Evolutionary conservation across 2,113 vertebrate genomes (phyloP).

Genomic region (Syrrhaptes paradoxus): DNA sequence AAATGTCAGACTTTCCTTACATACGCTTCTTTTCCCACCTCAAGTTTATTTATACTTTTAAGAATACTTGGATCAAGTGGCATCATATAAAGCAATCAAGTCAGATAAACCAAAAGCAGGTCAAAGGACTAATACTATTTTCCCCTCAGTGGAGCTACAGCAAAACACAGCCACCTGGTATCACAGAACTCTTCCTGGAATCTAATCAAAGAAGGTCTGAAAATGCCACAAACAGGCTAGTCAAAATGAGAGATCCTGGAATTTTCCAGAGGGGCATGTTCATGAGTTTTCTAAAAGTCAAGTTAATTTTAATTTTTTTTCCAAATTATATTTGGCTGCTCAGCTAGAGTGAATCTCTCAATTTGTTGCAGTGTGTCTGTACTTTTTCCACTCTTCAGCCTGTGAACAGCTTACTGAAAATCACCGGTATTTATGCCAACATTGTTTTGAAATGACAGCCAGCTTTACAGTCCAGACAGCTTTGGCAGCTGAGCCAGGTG

Average conservation of each 20-base stretch:
- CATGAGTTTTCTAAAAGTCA: neutral
- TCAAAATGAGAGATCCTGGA: neutral
- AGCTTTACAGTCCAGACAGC: neutral
- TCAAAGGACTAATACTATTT: neutral
- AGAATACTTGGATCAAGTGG: neutral
- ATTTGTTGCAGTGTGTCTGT: neutral
- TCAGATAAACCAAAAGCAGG: neutral
- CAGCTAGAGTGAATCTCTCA: neutral
- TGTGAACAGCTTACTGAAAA: neutral
- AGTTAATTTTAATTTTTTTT: neutral
- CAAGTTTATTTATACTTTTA: neutral
- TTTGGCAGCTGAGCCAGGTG: neutral
- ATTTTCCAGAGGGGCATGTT: neutral
- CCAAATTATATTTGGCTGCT: neutral
- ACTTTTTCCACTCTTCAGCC: neutral
- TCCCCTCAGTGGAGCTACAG: neutral
- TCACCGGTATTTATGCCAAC: neutral
- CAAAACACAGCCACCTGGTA: neutral
- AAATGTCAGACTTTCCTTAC: neutral
- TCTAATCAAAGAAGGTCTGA: neutral
- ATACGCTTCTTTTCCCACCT: neutral
- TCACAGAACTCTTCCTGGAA: neutral
- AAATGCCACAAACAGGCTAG: neutral
- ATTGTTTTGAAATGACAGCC: neutral
- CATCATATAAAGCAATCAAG: neutral